Evolutionary conservation across 2,113 vertebrate species (phyloP).

Genomic region (Pimephales promelas): DNA sequence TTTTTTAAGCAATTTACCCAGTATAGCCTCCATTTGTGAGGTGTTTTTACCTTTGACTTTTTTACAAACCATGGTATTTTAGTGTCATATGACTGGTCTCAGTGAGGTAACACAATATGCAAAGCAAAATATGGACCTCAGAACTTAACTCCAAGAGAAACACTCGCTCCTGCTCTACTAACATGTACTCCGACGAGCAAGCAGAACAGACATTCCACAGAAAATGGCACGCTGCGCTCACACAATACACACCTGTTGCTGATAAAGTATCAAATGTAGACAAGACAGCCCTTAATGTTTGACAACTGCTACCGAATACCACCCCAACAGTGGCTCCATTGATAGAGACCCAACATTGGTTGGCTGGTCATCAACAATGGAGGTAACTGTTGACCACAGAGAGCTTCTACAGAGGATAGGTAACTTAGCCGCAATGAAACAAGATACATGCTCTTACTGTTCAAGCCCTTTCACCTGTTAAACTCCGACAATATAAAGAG

Average conservation of each 20-base stretch:
- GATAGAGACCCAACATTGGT: slow-evolving; percentile 1
- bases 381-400: slow-evolving; percentile 40
- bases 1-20: background rate
- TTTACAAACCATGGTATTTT: background rate
- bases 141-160: slow-evolving; percentile 16
- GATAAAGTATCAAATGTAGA: slow-evolving; percentile 41
- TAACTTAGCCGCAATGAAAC: slow-evolving; percentile 19
- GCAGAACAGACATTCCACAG: slow-evolving; percentile 30
- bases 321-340: slow-evolving; percentile 49
- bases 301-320: slow-evolving; percentile 45
- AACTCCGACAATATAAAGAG: slow-evolving; percentile 21
- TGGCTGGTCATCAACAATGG: slow-evolving; percentile 34
- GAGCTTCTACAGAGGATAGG: slow-evolving; percentile 5
- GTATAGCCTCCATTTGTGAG: background rate
- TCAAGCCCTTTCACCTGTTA: slow-evolving; percentile 37
- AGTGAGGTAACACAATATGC: background rate
- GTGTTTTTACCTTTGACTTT: background rate
- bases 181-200: slow-evolving; percentile 9
- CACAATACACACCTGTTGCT: slow-evolving; percentile 47
- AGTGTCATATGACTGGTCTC: background rate
- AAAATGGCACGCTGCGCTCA: slow-evolving; percentile 23
- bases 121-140: background rate
- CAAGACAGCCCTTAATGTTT: slow-evolving; percentile 36
- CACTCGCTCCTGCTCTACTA: background rate
- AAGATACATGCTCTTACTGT: slow-evolving; percentile 15